A percentile compares a stretch with the other conserved stretches of the same genome.
Evolutionary conservation across 2,113 vertebrate genomes (phyloP).

Genomic region (Ctenodactylus gundi): DNA sequence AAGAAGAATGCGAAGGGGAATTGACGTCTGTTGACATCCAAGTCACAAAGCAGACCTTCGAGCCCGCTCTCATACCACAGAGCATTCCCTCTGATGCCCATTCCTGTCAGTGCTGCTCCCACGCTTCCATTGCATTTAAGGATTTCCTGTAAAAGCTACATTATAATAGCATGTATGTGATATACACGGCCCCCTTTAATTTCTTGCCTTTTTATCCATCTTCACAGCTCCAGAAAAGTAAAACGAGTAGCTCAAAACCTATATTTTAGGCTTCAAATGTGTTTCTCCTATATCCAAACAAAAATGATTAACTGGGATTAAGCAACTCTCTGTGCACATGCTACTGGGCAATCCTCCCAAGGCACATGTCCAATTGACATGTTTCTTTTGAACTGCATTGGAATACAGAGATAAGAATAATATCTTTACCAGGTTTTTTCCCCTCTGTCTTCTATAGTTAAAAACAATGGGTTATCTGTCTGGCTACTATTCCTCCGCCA

Average conservation of each 20-base stretch:
- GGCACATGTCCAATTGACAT: not conserved
- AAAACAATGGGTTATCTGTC: not conserved
- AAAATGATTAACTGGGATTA: not conserved
- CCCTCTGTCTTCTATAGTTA: not conserved
- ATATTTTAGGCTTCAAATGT: not conserved
- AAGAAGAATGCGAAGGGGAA: not conserved
- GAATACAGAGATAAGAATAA: not conserved
- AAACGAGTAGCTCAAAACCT: not conserved
- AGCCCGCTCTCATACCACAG: too few relatives aligned
- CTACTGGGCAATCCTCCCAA: not conserved
- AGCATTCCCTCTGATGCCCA: not conserved
- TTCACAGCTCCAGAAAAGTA: not conserved
- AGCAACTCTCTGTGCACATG: not conserved
- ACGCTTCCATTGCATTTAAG: not conserved
- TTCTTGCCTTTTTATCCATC: not conserved
- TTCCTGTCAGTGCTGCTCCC: not conserved
- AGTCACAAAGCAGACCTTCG: too few relatives aligned
- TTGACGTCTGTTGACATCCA: fast-evolving
- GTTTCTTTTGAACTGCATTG: not conserved
- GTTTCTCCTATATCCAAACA: not conserved
- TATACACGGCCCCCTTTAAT: not conserved
- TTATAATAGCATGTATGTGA: not conserved
- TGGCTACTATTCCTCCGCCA: too few relatives aligned
- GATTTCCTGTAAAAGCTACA: not conserved
- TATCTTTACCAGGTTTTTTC: too few relatives aligned